phyloP scores from a whole-genome alignment of 2,888 invertebrate genomes.

The Eustalomyia histrio region DNA sequence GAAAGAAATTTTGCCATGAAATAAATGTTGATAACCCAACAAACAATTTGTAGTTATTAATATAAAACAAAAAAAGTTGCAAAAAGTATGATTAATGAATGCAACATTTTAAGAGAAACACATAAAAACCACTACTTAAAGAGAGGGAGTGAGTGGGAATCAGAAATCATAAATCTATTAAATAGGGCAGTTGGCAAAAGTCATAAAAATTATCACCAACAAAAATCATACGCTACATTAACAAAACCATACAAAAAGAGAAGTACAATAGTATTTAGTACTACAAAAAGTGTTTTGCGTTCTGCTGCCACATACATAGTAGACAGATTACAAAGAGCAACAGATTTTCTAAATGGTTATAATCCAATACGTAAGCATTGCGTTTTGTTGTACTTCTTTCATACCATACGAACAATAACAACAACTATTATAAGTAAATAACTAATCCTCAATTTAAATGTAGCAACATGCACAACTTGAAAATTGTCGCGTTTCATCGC shows the following conservation, averaged over 20 bases:
- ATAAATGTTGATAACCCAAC: background rate
- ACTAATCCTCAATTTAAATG: constrained; percentile 78
- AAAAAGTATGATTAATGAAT: background rate
- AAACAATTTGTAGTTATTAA: constrained; percentile 1
- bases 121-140: constrained; percentile 8
- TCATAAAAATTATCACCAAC: constrained; percentile 64
- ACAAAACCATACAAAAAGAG: constrained; percentile 26
- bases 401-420: background rate
- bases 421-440: constrained; percentile 50
- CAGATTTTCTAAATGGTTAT: constrained; percentile 79
- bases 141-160: constrained; percentile 4
- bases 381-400: constrained; percentile 15
- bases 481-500: constrained; percentile 50
- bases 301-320: background rate
- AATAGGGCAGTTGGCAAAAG: constrained; percentile 69
- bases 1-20: background rate
- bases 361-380: constrained; percentile 69
- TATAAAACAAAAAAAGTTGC: background rate
- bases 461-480: constrained; percentile 73
- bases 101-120: constrained; percentile 6
- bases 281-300: constrained; percentile 19
- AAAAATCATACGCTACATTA: constrained; percentile 54
- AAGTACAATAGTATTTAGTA: constrained; percentile 15
- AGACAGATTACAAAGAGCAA: constrained; percentile 70
- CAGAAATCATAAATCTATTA: constrained; percentile 46